These are phyloP conservation scores for Saccopteryx bilineata DNA, from an alignment of 2,113 vertebrate species.

Conservation along the genomic window DNA sequence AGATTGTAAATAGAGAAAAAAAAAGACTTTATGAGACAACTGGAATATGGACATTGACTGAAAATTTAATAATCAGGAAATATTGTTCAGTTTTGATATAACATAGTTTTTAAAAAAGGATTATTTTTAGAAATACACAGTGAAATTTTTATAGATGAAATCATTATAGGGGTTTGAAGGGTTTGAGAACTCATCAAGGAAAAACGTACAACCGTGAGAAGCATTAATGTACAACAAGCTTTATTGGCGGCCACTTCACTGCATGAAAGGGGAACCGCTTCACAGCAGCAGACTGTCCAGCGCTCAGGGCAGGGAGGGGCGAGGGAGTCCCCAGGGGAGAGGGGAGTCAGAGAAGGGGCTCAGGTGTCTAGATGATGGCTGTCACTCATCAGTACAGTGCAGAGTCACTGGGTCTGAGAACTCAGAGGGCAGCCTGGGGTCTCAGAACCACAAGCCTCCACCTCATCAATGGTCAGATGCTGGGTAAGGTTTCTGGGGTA, in stretches of 20 bases:
- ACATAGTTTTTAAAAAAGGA: neutral
- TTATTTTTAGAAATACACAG: neutral
- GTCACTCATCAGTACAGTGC: neutral
- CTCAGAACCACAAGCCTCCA: neutral
- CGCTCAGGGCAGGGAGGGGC: neutral
- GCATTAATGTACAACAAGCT: neutral
- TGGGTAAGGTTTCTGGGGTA: neutral
- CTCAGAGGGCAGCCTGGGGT: neutral
- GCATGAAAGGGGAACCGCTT: neutral
- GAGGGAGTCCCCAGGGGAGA: neutral
- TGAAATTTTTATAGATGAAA: neutral
- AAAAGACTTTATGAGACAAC: neutral
- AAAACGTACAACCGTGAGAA: neutral
- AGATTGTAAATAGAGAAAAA: neutral
- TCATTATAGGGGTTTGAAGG: neutral
- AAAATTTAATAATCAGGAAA: neutral
- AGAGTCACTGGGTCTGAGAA: neutral
- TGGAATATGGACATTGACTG: neutral
- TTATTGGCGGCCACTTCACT: neutral
- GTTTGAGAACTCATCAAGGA: neutral
- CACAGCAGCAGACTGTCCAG: neutral
- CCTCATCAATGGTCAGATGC: neutral
- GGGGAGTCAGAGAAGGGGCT: neutral
- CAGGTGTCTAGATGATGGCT: neutral
- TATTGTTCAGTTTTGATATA: neutral